Evolutionary conservation across 2,797 vertebrate species (phyloP), one percentile per base, ranked within the genome.

Genomic region (Sebastiscus albofasciatus): DNA sequence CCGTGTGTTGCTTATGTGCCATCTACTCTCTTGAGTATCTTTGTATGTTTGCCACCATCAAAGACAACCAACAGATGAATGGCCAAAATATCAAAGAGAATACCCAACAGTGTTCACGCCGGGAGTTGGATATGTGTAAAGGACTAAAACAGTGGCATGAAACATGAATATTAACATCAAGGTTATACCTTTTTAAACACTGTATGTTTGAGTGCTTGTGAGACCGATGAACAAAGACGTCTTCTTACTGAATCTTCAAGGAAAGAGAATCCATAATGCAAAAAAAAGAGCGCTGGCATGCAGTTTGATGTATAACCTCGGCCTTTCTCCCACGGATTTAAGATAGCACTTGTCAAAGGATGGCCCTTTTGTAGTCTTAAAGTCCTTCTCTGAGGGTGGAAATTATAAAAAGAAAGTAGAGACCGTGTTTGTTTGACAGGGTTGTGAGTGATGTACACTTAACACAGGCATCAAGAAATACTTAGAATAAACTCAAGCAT

Each of bases 221-320:
- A 36, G 49, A 59, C 6, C 65, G 26, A 67, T 73, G 73, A 77
- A 83, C 71, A 85, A 82, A 80, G 78, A 24, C 11, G 0, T 54
- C 72, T 65, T 46, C 73, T 87, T 26, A 14, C 27, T 64, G 80
- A 77, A 73, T 82, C 58, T 67, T 60, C 7, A 4, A 72, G 24
- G 24, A 75, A 66, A 66, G 82, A 72, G 62, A 67, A 88, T 82
- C 60, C 67, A 83, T 79, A 79, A 87, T 82, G 81, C 56, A 88
- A 74, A 67, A 73, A 31, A 27, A 29, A 67, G 64, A 79, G 33
- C 13, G 77, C 16, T 24, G 0, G 54, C 59, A 81, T 87, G 76
- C 76, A 27, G 68, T 89, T 87, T 91, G 82, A 91, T 83, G 74
- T 58, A 2, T 68, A 68, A 82, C 74, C 74, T 67, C 18, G 75